Percentiles rank a stretch among this genome's conserved stretches.
These are phyloP conservation scores for Dilophus febrilis DNA, from an alignment of 2,888 invertebrate genomes.

Conservation along the genomic window DNA sequence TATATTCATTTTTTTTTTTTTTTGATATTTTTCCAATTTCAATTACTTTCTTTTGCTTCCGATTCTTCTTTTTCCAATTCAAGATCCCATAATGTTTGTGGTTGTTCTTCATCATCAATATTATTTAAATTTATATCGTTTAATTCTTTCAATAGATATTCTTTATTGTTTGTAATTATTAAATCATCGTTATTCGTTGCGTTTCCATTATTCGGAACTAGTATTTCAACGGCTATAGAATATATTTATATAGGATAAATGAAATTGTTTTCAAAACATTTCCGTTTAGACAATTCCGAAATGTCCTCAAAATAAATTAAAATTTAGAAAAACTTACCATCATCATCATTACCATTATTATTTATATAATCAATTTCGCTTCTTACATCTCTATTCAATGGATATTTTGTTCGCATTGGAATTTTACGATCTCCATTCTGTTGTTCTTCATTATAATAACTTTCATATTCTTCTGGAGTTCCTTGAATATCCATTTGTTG, in stretches of 20 bases:
- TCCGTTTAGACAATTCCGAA: too few species aligned
- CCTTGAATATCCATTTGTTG: background rate
- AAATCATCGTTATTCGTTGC: background rate
- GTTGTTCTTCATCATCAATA: conserved; percentile 1
- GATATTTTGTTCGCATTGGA: conserved; percentile 25
- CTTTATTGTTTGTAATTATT: too few species aligned
- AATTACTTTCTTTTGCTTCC: conserved; percentile 25
- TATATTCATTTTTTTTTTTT: background rate
- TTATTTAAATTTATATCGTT: background rate
- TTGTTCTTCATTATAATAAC: conserved; percentile 22
- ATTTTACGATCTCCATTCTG: conserved; percentile 23
- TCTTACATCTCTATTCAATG: conserved; percentile 26
- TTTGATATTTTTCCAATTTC: background rate
- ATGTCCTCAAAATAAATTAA: too few species aligned
- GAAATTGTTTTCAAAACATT: too few species aligned
- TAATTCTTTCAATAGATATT: background rate
- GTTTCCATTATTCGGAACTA: too few species aligned
- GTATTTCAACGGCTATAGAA: background rate
- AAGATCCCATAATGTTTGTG: conserved; percentile 34
- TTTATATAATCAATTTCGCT: conserved; percentile 20
- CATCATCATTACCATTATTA: conserved; percentile 11
- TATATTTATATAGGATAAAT: too few species aligned
- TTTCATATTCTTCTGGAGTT: conserved; percentile 22
- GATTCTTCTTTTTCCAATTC: conserved; percentile 37
- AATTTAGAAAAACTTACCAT: too few species aligned